These are phyloP conservation scores for Prunella fulvescens DNA, from an alignment of 2,113 vertebrate genomes.

Conservation along the genomic window DNA sequence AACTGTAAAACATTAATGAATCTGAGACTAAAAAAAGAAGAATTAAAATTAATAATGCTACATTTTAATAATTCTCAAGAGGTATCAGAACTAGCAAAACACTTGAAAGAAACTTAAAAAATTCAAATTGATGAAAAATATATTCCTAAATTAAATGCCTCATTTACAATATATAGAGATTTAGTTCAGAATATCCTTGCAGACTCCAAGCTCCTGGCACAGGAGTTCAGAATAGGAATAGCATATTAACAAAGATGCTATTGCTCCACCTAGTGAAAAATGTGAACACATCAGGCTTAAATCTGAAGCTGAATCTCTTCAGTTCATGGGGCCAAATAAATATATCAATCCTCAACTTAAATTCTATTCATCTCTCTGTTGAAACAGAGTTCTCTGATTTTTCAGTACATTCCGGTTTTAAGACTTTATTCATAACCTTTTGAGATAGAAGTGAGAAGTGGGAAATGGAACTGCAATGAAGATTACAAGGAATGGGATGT, in stretches of 20 bases:
- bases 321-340: background rate
- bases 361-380: background rate
- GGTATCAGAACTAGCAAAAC: background rate
- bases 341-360: accelerated
- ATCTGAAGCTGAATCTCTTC: background rate
- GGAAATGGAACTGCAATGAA: background rate
- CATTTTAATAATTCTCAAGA: background rate
- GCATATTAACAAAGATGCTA: background rate
- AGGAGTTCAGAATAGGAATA: too few relatives aligned
- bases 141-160: background rate
- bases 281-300: background rate
- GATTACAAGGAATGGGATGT: background rate
- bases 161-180: background rate
- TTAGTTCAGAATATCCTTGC: background rate
- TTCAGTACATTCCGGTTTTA: background rate
- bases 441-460: background rate
- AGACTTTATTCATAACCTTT: background rate
- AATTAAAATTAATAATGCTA: background rate
- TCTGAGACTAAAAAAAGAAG: background rate
- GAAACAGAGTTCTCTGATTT: background rate
- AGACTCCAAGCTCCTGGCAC: background rate
- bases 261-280: conserved; percentile 44
- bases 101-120: background rate
- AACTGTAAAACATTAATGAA: background rate
- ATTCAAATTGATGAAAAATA: background rate